These are phyloP conservation scores for Hirudinaria manillensis DNA, from an alignment of 2,888 invertebrate genomes.

Conservation along the genomic window DNA sequence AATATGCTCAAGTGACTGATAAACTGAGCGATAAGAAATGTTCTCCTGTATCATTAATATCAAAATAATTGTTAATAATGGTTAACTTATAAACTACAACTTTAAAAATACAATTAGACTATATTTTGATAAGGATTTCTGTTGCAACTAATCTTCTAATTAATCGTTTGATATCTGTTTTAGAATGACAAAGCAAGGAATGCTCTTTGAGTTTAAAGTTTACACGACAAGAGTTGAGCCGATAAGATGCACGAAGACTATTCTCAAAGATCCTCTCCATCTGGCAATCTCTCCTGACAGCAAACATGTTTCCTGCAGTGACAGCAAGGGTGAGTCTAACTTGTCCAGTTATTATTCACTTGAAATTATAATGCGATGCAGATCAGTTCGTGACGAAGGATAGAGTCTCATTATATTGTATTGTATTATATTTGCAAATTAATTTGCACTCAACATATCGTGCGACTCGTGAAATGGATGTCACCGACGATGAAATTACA, in stretches of 20 bases:
- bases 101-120: too few species aligned
- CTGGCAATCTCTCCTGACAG: background rate
- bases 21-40: background rate
- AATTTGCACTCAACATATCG: too few species aligned
- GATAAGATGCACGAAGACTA: background rate
- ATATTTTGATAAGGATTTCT: background rate
- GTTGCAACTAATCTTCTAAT: background rate
- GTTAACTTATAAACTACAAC: background rate
- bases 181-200: constrained; percentile 1
- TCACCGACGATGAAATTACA: too few species aligned
- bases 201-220: background rate
- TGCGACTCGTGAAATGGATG: too few species aligned
- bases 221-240: background rate
- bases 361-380: background rate
- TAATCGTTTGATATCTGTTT: background rate
- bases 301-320: background rate
- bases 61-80: background rate
- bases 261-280: background rate
- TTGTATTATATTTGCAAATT: too few species aligned
- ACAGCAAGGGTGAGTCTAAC: background rate
- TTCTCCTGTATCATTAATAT: background rate
- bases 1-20: too few species aligned
- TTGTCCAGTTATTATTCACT: background rate
- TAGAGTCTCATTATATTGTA: too few species aligned
- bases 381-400: too few species aligned